Evolutionary conservation across 2,113 vertebrate genomes (phyloP).

Genomic region (Podarcis cretensis): DNA sequence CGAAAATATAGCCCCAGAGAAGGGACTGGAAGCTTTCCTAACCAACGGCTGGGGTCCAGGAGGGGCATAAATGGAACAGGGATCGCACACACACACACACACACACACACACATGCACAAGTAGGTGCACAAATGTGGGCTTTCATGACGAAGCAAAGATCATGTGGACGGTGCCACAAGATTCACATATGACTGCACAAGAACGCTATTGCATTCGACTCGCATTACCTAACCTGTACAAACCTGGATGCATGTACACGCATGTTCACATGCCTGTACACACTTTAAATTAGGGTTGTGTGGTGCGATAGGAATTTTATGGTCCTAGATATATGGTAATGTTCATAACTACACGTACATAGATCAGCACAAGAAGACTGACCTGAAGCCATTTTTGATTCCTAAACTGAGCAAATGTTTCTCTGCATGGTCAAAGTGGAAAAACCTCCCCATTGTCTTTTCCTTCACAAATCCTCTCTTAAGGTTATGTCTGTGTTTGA

Average conservation of each 20-base stretch:
- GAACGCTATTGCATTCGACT: not conserved
- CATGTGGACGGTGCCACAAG: not conserved
- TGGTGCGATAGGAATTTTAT: not conserved
- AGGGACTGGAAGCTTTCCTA: slow-evolving; percentile 32
- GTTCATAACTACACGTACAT: too few species aligned
- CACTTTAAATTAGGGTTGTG: not conserved
- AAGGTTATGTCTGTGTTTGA: too few species aligned
- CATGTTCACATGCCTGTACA: not conserved
- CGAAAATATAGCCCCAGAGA: slow-evolving; percentile 24
- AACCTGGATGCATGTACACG: not conserved
- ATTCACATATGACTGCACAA: not conserved
- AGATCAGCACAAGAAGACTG: too few species aligned
- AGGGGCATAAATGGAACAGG: not conserved
- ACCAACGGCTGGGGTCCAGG: not conserved
- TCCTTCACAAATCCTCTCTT: too few species aligned
- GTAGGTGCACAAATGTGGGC: not conserved
- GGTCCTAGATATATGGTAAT: too few species aligned
- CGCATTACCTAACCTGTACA: not conserved
- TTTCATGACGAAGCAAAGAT: not conserved
- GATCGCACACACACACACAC: not conserved
- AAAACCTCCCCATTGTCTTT: too few species aligned
- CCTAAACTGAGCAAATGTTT: too few species aligned
- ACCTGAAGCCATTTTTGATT: too few species aligned
- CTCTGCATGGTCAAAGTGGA: too few species aligned
- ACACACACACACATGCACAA: not conserved